Evolutionary conservation across 2,113 vertebrate genomes (phyloP).

Genomic region (Tor tambroides): DNA sequence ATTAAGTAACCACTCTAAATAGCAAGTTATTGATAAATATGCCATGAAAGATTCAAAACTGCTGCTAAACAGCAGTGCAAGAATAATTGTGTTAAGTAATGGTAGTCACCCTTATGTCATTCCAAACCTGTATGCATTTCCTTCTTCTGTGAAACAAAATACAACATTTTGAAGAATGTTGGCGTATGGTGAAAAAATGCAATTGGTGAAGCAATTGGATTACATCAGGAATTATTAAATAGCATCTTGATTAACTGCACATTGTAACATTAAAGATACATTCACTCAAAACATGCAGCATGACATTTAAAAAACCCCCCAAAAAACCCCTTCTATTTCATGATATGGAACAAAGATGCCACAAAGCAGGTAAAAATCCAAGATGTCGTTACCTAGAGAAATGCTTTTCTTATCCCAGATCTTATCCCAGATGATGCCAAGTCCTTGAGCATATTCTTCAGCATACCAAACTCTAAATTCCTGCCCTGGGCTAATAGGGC

Average conservation of each 20-base stretch:
- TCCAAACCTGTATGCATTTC: too few species aligned
- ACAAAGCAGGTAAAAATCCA: not conserved
- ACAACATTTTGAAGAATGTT: too few species aligned
- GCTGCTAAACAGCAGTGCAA: too few species aligned
- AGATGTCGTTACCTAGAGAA: constrained; percentile 60
- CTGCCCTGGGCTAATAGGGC: constrained; percentile 69
- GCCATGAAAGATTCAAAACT: too few species aligned
- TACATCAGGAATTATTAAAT: not conserved
- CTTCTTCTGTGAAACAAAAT: too few species aligned
- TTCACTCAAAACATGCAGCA: not conserved
- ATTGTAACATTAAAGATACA: not conserved
- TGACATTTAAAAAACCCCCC: too few species aligned
- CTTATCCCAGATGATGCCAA: constrained; percentile 70
- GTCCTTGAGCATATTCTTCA: constrained; percentile 63
- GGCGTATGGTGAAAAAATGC: too few species aligned
- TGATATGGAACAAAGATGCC: not conserved
- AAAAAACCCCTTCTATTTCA: not conserved
- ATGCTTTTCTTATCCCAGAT: constrained; percentile 71
- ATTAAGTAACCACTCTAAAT: too few species aligned
- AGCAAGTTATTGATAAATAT: too few species aligned
- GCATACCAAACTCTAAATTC: constrained; percentile 78
- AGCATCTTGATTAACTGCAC: not conserved
- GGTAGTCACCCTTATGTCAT: too few species aligned
- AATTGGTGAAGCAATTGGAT: not conserved
- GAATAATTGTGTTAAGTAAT: too few species aligned